Evolutionary conservation across 1,140 invertebrate genomes (phyloP).

Genomic region (Papilio aristodemus): DNA sequence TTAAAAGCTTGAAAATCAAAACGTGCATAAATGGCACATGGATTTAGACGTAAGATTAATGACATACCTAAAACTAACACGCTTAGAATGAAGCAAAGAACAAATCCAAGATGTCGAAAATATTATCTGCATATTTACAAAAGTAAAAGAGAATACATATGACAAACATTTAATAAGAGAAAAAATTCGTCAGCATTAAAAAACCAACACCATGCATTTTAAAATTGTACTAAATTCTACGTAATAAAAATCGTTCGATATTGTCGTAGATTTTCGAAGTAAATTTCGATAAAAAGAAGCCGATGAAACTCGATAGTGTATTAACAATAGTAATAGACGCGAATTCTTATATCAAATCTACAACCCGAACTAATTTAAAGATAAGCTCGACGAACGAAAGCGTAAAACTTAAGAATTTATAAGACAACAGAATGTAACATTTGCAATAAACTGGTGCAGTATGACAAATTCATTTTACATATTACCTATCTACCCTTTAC

Average conservation of each 20-base stretch:
- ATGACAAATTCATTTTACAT: background rate
- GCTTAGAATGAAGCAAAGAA: conserved; percentile 21
- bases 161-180: background rate
- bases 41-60: conserved; percentile 64
- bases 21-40: conserved; percentile 77
- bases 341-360: background rate
- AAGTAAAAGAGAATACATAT: background rate
- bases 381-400: background rate
- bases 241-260: conserved; percentile 26
- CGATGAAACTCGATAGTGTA: conserved; percentile 37
- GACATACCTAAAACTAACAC: conserved; percentile 43
- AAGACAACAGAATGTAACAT: background rate
- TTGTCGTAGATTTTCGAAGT: conserved; percentile 17
- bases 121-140: conserved; percentile 10
- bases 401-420: background rate
- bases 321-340: background rate
- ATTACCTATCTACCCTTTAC: conserved; percentile 6
- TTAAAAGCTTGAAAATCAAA: conserved; percentile 43
- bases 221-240: background rate
- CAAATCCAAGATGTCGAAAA: background rate
- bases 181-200: background rate
- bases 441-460: background rate
- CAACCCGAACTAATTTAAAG: background rate
- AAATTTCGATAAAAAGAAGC: conserved; percentile 1
- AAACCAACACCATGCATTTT: background rate